These are phyloP conservation scores for Cichladusa arquata DNA, from an alignment of 2,113 vertebrate species.

Conservation along the genomic window DNA sequence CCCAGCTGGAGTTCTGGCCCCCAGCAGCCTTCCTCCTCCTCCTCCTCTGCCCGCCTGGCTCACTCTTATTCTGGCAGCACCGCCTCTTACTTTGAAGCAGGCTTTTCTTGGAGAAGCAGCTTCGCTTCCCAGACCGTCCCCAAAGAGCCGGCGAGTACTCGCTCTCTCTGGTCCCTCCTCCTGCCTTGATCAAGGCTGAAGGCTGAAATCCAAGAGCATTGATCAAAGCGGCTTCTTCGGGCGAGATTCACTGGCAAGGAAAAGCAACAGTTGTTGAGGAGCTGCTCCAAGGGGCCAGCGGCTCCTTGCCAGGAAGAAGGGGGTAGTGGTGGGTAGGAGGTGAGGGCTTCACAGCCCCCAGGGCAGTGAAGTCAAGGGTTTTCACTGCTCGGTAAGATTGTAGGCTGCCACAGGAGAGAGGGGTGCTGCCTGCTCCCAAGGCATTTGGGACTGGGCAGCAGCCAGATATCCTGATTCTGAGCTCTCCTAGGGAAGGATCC, in stretches of 20 bases:
- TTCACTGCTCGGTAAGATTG: fast-evolving
- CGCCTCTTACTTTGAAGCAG: slow-evolving; percentile 49
- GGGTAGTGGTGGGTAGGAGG: not conserved
- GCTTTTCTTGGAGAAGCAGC: slow-evolving; percentile 9
- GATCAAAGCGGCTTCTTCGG: slow-evolving; percentile 33
- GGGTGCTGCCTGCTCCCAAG: not conserved
- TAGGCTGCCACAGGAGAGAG: not conserved
- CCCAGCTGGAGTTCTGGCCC: not conserved
- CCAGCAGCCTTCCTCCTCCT: not conserved
- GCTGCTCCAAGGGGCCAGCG: not conserved
- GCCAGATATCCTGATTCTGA: not conserved
- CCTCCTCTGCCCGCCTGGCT: not conserved
- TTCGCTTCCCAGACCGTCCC: not conserved
- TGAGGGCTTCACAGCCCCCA: fast-evolving
- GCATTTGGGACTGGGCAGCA: not conserved
- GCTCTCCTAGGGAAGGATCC: not conserved
- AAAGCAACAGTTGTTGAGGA: slow-evolving; percentile 8
- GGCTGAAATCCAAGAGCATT: slow-evolving; percentile 46
- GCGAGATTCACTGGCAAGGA: not conserved
- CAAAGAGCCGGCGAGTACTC: not conserved
- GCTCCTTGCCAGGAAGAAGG: not conserved
- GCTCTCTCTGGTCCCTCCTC: not conserved
- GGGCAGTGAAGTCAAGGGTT: not conserved
- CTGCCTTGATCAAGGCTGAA: slow-evolving; percentile 59
- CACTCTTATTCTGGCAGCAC: slow-evolving; percentile 15